phyloP scores from a whole-genome alignment of 2,113 vertebrate genomes.

The Pristiophorus japonicus region DNA sequence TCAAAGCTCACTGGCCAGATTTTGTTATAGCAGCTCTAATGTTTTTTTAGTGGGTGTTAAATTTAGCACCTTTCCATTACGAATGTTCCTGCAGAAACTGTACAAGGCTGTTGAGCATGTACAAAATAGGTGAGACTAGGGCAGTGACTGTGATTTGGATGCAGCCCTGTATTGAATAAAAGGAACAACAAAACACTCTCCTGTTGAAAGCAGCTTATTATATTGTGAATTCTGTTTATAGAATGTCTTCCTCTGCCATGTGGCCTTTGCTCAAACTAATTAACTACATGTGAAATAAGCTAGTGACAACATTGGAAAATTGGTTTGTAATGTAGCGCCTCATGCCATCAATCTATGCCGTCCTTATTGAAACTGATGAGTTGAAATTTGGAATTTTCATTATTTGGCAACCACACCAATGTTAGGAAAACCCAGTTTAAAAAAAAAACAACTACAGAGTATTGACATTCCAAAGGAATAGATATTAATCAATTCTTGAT shows the following conservation, averaged over 20 bases:
- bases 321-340: background rate
- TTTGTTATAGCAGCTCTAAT: background rate
- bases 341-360: background rate
- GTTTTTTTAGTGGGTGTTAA: background rate
- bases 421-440: no score
- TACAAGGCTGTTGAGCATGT: background rate
- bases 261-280: background rate
- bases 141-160: background rate
- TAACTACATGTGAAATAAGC: background rate
- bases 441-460: background rate
- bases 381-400: background rate
- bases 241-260: background rate
- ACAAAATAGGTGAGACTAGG: background rate
- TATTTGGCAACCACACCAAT: background rate
- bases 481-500: background rate
- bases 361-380: background rate
- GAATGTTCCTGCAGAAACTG: background rate
- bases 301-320: background rate
- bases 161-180: background rate
- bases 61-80: background rate
- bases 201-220: background rate
- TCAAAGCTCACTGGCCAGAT: background rate
- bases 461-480: background rate
- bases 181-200: background rate
- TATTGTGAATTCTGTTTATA: background rate